These are phyloP conservation scores for Phenacoccus solenopsis DNA, from an alignment of 1,140 invertebrate genomes.

Conservation along the genomic window DNA sequence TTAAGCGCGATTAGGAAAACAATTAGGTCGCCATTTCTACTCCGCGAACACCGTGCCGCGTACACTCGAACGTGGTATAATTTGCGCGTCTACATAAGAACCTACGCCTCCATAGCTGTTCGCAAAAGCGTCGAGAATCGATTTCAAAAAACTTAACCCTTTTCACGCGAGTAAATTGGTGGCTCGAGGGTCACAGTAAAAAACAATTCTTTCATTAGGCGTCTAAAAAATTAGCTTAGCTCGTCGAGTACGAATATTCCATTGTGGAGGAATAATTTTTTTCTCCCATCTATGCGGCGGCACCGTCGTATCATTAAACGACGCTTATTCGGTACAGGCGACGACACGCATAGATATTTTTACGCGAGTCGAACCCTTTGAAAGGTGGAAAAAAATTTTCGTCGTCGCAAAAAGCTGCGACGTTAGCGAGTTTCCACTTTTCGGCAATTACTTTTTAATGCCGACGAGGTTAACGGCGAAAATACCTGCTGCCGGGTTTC, in stretches of 20 bases:
- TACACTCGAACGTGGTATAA: too few relatives aligned
- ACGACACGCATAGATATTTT: not conserved
- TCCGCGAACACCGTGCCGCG: too few relatives aligned
- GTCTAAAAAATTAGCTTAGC: not conserved
- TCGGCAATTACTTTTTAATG: not conserved
- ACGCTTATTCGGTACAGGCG: not conserved
- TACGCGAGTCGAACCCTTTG: not conserved
- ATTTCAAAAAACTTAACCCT: not conserved
- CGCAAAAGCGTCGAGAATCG: too few relatives aligned
- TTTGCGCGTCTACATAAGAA: too few relatives aligned
- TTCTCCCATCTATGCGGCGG: too few relatives aligned
- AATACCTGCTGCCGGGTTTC: not conserved
- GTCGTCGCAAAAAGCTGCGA: not conserved
- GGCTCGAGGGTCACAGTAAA: not conserved
- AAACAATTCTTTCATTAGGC: not conserved
- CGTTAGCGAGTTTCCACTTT: not conserved
- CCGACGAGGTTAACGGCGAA: not conserved
- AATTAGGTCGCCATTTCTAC: not conserved
- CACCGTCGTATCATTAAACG: not conserved
- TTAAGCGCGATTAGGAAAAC: not conserved
- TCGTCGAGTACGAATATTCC: not conserved
- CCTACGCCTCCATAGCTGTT: too few relatives aligned
- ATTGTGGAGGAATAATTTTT: too few relatives aligned
- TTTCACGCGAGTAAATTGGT: not conserved
- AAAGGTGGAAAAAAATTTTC: not conserved